Base-by-base conservation (phyloP, 2,888 invertebrate genomes). In the Ectobius pallidus region DNA sequence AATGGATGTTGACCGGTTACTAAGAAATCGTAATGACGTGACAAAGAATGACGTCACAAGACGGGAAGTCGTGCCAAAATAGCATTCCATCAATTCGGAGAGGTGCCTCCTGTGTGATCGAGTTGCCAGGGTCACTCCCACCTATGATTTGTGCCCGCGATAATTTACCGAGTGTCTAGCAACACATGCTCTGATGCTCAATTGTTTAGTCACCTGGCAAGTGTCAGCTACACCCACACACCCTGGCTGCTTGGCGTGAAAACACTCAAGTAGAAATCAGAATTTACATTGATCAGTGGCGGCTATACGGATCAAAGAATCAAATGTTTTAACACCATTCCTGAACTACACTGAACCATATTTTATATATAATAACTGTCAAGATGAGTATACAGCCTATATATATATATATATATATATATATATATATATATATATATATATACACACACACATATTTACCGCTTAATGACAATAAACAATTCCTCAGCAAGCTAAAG, bases 71-170 rank as follows among this genome's bases (percentile, higher is more conserved):
- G 2, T 9, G 22, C 20, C 22, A 22, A 49, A 18, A 4, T 18
- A 6, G 18, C 20, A 49, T 49, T 7, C 49, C 18, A 18, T 2
- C 20, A 49, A 49, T 49, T 18, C 18, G 49, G 22, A 14, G 7
- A 20, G 3, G n/a, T 20, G 11, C 25, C 7, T 6, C 25, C 6
- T 52, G 25, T 52, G 52, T 52, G 52, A 52, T 52, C 52, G 20
- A 3, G 11, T 14, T 52, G 52, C 20, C 52, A 52, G 11, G 6
- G 52, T 25, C 25, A 25, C 25, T 52, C 22, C 9, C 52, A 49
- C 25, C n/a, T 52, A 52, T 52, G 52, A 52, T 52, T 52, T 52
- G 52, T 52, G 52, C 9, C 25, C 18, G 20, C 25, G 52, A 52
- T 52, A 52, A 52, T 52, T 52, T 22, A 52, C 22, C 25, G 20